Conservation (phyloP, 2,888 invertebrate genomes). For the Andrena praecox region DNA sequence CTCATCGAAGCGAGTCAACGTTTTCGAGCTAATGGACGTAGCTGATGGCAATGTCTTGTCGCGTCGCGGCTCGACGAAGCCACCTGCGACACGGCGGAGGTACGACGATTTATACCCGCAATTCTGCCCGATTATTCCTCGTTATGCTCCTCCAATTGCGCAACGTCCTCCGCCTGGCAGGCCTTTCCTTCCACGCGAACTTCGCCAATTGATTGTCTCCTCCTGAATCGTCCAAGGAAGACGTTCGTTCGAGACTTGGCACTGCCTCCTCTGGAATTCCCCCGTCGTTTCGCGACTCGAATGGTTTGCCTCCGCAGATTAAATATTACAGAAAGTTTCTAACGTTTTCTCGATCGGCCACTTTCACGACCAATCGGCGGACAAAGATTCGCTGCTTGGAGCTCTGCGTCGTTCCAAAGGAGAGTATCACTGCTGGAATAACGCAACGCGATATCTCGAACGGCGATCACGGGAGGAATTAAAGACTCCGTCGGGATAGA, state of each 20-base stretch:
- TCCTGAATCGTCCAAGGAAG: too few relatives aligned
- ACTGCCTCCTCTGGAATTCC: too few relatives aligned
- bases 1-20: slow-evolving; percentile 66
- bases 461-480: slow-evolving; percentile 59
- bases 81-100: slow-evolving; percentile 77
- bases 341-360: neutral
- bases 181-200: neutral
- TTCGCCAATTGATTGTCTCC: neutral
- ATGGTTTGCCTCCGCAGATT: too few relatives aligned
- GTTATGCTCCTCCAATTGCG: slow-evolving; percentile 25
- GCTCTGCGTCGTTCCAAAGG: neutral
- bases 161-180: neutral
- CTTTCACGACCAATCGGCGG: neutral
- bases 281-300: too few relatives aligned
- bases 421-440: slow-evolving; percentile 34
- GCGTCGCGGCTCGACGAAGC: slow-evolving; percentile 82
- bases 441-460: slow-evolving; percentile 45
- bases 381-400: neutral
- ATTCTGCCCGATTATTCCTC: slow-evolving; percentile 44
- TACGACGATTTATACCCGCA: slow-evolving; percentile 73
- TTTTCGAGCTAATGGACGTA: slow-evolving; percentile 80
- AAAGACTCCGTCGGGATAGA: slow-evolving; percentile 67
- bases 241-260: too few relatives aligned
- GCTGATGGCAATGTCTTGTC: slow-evolving; percentile 84
- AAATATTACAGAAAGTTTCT: too few relatives aligned